Base-by-base conservation (phyloP, 1,140 invertebrate genomes). In the Batillaria attramentaria region DNA sequence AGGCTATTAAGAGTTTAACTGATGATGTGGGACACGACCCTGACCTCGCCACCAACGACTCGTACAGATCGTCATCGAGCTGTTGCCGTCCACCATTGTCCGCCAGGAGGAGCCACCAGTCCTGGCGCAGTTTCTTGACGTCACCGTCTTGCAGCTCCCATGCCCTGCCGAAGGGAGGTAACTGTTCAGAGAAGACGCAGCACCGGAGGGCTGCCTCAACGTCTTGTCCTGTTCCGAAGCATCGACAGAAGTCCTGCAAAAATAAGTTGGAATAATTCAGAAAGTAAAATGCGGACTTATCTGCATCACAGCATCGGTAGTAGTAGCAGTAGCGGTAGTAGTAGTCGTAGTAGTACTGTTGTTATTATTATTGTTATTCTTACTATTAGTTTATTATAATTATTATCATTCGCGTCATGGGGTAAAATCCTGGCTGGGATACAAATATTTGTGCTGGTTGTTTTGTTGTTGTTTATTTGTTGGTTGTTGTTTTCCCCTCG, bases 171-270 rank as follows among this genome's bases (percentile, higher is more conserved):
- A 60, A 13, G 4, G 57, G 57, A 10, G 57, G 57, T 24, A 60
- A 60, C 8, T 60, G 57, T 20, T 60, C 57, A 60, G 57, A 60
- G 24, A 60, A 60, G 57, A 60, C 31, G 57, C 57, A 60, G 20
- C 31, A n/a, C 57, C 31, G 8, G 6, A 60, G 5, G 20, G 57
- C 57, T 4, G 31, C 24, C 4, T 60, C 57, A n/a, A n/a, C 57
- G 24, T 20, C 8, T 20, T 60, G 57, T 60, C 57, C 20, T n/a
- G 57, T 28, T 60, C 24, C 31, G 8, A 60, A 28, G 24, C 57
- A 60, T 60, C 24, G 5, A 8, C 24, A 5, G 57, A 60, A 24
- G 5, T 60, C 4, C 57, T 60, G 57, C n/a, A n/a, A n/a, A 60
- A 60, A 60, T 60, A n/a, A 50, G 10, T 50, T 8, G 46, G 46